Conservation (phyloP, 2,888 invertebrate species). For the Nezara viridula region DNA sequence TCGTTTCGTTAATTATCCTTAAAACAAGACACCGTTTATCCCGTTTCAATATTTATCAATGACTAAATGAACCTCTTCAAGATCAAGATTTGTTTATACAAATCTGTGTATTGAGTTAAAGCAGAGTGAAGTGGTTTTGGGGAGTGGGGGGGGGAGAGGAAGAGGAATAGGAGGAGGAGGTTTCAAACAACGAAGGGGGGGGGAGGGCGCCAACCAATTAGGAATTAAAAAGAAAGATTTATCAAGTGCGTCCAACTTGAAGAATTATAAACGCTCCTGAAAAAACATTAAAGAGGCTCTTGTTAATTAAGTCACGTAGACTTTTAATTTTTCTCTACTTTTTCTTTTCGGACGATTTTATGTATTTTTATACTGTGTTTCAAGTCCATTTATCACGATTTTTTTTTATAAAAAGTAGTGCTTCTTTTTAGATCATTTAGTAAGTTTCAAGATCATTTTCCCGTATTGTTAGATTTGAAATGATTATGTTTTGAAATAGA, state of each 20-base stretch:
- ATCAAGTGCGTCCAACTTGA: not conserved
- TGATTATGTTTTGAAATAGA: too few species aligned
- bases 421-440: too few species aligned
- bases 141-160: not conserved
- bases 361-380: not conserved
- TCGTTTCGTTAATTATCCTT: too few species aligned
- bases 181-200: too few species aligned
- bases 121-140: too few species aligned
- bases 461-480: too few species aligned
- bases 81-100: not conserved
- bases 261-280: too few species aligned
- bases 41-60: not conserved
- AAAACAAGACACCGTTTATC: too few species aligned
- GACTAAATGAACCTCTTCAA: not conserved
- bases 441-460: too few species aligned
- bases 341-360: not conserved
- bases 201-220: not conserved
- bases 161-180: not conserved
- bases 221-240: slow-evolving; percentile 13
- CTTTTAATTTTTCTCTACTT: not conserved
- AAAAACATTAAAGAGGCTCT: not conserved
- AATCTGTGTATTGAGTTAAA: not conserved
- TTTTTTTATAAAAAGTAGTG: too few species aligned
- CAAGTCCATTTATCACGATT: not conserved
- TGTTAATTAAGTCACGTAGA: slow-evolving; percentile 27